These are phyloP conservation scores for Phenganax subtilis DNA, from an alignment of 92 coral and sea anemone species.

Conservation along the genomic window DNA sequence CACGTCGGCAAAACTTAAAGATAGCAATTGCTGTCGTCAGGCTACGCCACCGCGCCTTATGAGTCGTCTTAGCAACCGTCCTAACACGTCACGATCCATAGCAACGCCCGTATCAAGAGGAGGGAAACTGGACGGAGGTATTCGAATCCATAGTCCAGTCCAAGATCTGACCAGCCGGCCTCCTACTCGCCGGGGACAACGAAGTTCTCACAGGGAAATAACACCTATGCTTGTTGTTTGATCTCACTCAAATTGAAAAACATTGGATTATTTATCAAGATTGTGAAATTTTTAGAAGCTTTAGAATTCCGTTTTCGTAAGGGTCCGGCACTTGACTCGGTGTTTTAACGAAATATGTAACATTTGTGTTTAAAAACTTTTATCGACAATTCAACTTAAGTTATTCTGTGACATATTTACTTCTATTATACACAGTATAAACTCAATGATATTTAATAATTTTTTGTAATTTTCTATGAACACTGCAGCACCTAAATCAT, in stretches of 20 bases:
- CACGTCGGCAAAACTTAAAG: constrained; percentile 26
- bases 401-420: background rate
- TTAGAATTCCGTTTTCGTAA: background rate
- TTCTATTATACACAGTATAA: background rate
- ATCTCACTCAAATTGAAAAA: background rate
- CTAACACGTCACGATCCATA: constrained; percentile 36
- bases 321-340: background rate
- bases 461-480: background rate
- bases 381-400: background rate
- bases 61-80: constrained; percentile 30
- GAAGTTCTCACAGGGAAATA: constrained; percentile 23
- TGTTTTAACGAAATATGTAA: background rate
- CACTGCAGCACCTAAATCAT: background rate
- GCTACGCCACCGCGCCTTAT: constrained; percentile 38
- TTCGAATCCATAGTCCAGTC: constrained; percentile 7
- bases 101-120: constrained; percentile 33
- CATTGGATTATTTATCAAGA: background rate
- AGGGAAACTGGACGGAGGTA: constrained; percentile 33
- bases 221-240: constrained; percentile 21
- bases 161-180: constrained; percentile 32
- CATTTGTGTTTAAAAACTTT: background rate
- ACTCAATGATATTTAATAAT: constrained; percentile 13
- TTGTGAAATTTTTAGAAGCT: background rate
- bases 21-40: constrained; percentile 39
- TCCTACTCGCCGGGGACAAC: constrained; percentile 25